phyloP scores from a whole-genome alignment of 2,797 vertebrate species.

The Dryobates pubescens region DNA sequence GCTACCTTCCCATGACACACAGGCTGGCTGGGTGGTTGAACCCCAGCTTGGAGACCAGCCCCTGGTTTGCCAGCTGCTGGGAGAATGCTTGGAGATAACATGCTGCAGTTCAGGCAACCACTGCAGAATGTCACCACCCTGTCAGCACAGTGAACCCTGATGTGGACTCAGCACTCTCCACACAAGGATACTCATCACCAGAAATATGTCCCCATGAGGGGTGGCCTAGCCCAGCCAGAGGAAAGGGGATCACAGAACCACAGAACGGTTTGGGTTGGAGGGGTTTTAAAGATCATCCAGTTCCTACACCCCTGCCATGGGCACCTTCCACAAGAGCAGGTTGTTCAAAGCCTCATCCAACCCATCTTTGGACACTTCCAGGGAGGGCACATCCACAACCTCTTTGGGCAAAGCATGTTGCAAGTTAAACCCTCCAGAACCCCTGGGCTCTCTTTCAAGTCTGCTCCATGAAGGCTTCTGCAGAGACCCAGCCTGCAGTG shows the following conservation, averaged over 20 bases:
- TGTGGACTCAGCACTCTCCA: accelerated
- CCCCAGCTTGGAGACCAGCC: neutral
- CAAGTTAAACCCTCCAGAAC: accelerated
- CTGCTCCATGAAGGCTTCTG: neutral
- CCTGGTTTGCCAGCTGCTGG: accelerated
- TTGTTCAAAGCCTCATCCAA: neutral
- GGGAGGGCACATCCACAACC: too few relatives aligned
- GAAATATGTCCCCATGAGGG: neutral
- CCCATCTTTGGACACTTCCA: neutral
- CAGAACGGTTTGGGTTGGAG: neutral
- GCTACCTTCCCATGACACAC: neutral
- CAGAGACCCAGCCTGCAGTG: neutral
- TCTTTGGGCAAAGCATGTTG: neutral
- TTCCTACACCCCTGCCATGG: neutral
- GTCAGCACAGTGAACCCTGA: neutral
- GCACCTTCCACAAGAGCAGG: neutral
- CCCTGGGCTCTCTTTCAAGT: neutral
- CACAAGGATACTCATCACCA: accelerated
- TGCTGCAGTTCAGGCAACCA: neutral
- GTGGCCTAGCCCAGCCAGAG: neutral
- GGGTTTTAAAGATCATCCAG: neutral
- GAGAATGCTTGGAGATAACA: neutral
- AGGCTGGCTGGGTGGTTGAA: neutral
- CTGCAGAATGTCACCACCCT: neutral
- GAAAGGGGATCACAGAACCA: neutral